Evolutionary conservation across 2,113 vertebrate genomes (phyloP).

Genomic region (Speoplatyrhinus poulsoni): DNA sequence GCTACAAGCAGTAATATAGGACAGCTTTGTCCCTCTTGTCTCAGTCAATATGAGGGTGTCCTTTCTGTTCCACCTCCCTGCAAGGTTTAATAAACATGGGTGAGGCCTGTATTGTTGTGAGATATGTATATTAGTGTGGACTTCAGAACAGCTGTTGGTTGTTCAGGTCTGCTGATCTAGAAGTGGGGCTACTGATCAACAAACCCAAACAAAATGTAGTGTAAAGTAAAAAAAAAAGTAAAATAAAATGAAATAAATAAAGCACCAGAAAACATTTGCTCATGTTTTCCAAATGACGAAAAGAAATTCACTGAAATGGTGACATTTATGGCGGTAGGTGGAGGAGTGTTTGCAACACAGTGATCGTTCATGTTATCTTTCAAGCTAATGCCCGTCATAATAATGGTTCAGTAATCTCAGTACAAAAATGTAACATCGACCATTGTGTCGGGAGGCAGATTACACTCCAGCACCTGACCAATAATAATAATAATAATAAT

Average conservation of each 20-base stretch:
- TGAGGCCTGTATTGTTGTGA: constrained; percentile 31
- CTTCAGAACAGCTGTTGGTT: constrained; percentile 51
- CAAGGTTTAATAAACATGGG: constrained; percentile 53
- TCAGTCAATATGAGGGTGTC: not conserved
- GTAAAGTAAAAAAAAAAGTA: constrained; percentile 10
- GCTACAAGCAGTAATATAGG: not conserved
- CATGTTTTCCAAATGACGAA: constrained; percentile 63
- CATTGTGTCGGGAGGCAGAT: constrained; percentile 42
- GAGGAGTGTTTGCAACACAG: constrained; percentile 58
- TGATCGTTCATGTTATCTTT: constrained; percentile 33
- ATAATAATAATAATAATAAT: constrained; percentile 10
- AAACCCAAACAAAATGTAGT: constrained; percentile 62
- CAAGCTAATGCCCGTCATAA: constrained; percentile 8
- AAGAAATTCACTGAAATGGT: constrained; percentile 42
- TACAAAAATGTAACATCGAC: constrained; percentile 25
- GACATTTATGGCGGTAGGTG: constrained; percentile 41
- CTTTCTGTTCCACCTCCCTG: constrained; percentile 12
- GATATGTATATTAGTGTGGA: constrained; percentile 56
- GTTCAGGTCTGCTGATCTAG: constrained; percentile 65
- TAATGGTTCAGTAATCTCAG: constrained; percentile 10
- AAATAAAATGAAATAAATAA: constrained; percentile 28
- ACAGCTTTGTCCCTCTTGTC: constrained; percentile 12
- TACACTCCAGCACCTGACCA: constrained; percentile 55
- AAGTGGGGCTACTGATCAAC: constrained; percentile 56
- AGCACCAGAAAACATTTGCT: constrained; percentile 60